Evolutionary conservation across 1,140 invertebrate genomes (phyloP).

Genomic region (Lepeophtheirus salmonis): DNA sequence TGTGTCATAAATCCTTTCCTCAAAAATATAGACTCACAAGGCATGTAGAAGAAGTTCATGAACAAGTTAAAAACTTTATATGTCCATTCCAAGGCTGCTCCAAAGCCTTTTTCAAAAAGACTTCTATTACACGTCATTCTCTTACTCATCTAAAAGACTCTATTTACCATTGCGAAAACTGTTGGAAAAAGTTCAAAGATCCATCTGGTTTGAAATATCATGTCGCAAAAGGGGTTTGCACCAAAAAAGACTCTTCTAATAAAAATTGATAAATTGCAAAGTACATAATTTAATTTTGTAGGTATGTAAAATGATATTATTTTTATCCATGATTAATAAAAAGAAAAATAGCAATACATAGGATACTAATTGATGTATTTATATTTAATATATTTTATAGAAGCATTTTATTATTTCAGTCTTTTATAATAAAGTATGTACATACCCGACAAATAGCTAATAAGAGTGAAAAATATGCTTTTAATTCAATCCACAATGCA

Average conservation of each 20-base stretch:
- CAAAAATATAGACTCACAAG: background rate
- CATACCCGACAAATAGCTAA: too few species aligned
- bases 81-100: background rate
- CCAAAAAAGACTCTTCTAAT: background rate
- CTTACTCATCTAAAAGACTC: background rate
- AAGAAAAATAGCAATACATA: too few species aligned
- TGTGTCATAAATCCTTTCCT: conserved; percentile 1
- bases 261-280: too few species aligned
- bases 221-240: background rate
- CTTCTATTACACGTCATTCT: background rate
- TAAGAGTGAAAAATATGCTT: too few species aligned
- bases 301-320: too few species aligned
- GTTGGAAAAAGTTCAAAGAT: conserved; percentile 4
- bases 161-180: background rate
- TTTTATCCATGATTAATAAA: too few species aligned
- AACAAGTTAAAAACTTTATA: background rate
- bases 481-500: too few species aligned
- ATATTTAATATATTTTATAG: too few species aligned
- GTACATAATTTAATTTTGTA: too few species aligned
- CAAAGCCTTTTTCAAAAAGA: conserved; percentile 12
- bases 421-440: too few species aligned
- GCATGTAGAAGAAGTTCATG: conserved; percentile 9
- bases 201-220: conserved; percentile 10
- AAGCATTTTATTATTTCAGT: too few species aligned
- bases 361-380: too few species aligned